These are phyloP conservation scores for Tangara arthus DNA, from an alignment of 2,797 vertebrate genomes.

Conservation along the genomic window DNA sequence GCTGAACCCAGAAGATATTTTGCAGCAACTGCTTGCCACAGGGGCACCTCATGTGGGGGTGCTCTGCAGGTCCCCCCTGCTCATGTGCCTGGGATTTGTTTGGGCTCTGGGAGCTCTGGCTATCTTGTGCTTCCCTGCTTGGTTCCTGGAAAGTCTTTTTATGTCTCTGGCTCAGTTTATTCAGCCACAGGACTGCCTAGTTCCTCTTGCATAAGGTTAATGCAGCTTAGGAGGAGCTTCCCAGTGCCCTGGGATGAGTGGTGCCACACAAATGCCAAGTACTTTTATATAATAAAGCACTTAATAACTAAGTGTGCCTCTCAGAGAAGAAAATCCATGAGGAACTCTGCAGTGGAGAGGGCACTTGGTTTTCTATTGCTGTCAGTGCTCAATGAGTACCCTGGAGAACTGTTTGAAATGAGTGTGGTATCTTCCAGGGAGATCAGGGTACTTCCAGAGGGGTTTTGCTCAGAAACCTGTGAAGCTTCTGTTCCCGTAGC, in stretches of 20 bases:
- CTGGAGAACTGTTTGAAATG: background rate
- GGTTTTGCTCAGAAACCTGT: conserved; percentile 45
- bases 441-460: conserved; percentile 39
- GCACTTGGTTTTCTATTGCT: background rate
- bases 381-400: background rate
- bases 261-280: background rate
- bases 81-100: background rate
- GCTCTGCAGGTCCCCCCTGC: background rate
- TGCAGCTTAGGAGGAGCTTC: background rate
- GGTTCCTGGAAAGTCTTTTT: background rate
- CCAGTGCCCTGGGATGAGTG: background rate
- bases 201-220: background rate
- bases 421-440: conserved; percentile 67
- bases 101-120: background rate
- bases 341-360: conserved; percentile 6
- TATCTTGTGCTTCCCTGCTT: background rate
- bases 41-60: rapidly evolving
- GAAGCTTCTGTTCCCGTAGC: conserved; percentile 21
- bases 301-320: background rate
- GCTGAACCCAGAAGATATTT: background rate
- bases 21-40: background rate
- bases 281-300: background rate
- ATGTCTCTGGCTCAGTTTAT: background rate
- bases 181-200: background rate
- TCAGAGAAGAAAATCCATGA: background rate